Evolutionary conservation across 2,888 invertebrate species (phyloP), one percentile per base, ranked within the genome.

Genomic region (Ariolimax columbianus): DNA sequence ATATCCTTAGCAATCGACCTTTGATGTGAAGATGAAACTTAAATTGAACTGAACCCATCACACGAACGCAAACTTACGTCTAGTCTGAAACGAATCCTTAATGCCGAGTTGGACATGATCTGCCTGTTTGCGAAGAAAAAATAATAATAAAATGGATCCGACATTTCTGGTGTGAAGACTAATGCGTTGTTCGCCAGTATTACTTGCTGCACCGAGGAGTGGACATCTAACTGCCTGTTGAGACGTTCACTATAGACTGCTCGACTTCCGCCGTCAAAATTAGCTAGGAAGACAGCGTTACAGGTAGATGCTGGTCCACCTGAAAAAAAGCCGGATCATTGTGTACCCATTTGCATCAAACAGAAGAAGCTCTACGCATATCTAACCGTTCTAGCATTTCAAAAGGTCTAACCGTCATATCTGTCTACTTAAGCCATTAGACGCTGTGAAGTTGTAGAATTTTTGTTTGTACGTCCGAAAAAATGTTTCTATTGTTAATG

Each of bases 111-210:
- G 23, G 33, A 19, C 1, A 26, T 11, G 11, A 83, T 2, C 6
- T 77, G 68, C 26, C 66, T 77, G 77, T 77, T 77, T 68, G 68
- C 77, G 77, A 83, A 83, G 68, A 66, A 77, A 30, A 33, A 83
- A 40, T 77, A 83, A 47, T 83, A 83, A 4, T n/a, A 14, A 43
- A 63, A 77, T 3, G 83, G 77, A n/a, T 63, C 43, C 17, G 2
- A 17, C 83, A 83, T 77, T 33, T 23, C 63, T 14, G 47, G 6
- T 47, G 73, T 63, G 38, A 83, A 83, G 43, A 26, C 33, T 33
- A 83, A 19, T 11, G 47, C 83, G 51, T 83, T 55, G 51, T 77
- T 43, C n/a, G n/a, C 26, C 30, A 83, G 47, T 6, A 17, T 2
- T 19, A 55, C 83, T 33, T 83, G 68, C 36, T 83, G 66, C 1